Conservation (phyloP, 2,888 invertebrate species). For the Electrophaes corylata region DNA sequence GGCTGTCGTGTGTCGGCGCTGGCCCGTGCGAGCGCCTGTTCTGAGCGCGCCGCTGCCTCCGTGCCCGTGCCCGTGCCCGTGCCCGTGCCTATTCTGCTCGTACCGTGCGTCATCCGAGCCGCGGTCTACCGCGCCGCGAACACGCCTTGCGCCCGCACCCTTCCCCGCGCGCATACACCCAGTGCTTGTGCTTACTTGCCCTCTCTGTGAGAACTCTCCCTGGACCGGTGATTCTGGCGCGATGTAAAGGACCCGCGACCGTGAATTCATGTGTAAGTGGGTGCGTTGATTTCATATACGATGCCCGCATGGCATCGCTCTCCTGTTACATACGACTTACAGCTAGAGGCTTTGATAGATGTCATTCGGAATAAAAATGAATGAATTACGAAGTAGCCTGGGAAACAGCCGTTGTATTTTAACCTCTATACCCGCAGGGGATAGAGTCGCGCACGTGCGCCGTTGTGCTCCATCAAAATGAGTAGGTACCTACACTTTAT, state of each 20-base stretch:
- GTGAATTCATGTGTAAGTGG: slow-evolving; percentile 81
- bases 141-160: slow-evolving; percentile 50
- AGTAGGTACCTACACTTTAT: slow-evolving; percentile 43
- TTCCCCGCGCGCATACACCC: slow-evolving; percentile 48
- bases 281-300: slow-evolving; percentile 66
- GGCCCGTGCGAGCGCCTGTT: slow-evolving; percentile 76
- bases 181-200: slow-evolving; percentile 86
- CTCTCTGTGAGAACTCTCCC: slow-evolving; percentile 84
- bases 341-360: slow-evolving; percentile 56
- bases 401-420: slow-evolving; percentile 62
- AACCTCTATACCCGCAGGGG: slow-evolving; percentile 65
- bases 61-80: slow-evolving; percentile 69
- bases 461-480: slow-evolving; percentile 59
- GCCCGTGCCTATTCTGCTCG: too few species aligned
- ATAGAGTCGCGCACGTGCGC: slow-evolving; percentile 75
- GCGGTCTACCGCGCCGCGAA: slow-evolving; percentile 44
- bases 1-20: slow-evolving; percentile 82
- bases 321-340: slow-evolving; percentile 61
- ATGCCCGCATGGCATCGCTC: slow-evolving; percentile 56
- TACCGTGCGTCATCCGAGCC: slow-evolving; percentile 58
- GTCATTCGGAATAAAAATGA: slow-evolving; percentile 67
- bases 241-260: slow-evolving; percentile 79
- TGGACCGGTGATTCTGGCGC: slow-evolving; percentile 89
- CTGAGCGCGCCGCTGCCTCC: slow-evolving; percentile 54
- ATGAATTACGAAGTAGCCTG: slow-evolving; percentile 66